Evolutionary conservation across 2,797 vertebrate genomes (phyloP), one percentile per base, ranked within the genome.

Genomic region (Chaenodraco wilsoni): DNA sequence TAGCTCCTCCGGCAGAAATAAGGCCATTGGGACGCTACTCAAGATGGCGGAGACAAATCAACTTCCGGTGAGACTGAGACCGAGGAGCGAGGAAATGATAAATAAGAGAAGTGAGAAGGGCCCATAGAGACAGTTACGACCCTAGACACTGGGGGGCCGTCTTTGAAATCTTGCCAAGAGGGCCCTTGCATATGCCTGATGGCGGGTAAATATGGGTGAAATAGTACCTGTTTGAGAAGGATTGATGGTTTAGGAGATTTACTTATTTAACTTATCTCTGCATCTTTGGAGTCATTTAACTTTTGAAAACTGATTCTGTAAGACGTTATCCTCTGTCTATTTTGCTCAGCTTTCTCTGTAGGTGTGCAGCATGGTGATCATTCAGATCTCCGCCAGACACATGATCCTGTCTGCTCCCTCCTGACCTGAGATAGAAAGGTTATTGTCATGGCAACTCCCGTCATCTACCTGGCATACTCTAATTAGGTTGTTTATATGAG

Each of bases 381-480:
- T 59, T 54, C 55, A 79, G 58, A 78, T 71, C 72, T 44, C n/a
- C 59, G 43, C 31, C 68, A 72, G 74, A 84, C 81, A 85, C 77
- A 65, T 72, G 80, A 86, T 73, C 75, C 27, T 13, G 15, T 65
- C 40, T 59, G 45, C 51, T 84, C 72, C 86, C 68, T 72, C 75
- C 58, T 79, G 76, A 79, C 71, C 71, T 51, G 40, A 50, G 60
- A 51, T 66, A 60, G 54, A 76, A 49, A 75, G 76, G 81, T 86
- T 60, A 62, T 50, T 56, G 69, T 45, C 72, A 79, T 77, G 76
- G 73, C 60, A 83, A 79, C 83, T 3, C 14, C 10, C 9, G 63
- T 69, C 58, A 56, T 66, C 64, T 68, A 54, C 15, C 17, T 61
- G 37, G 16, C 23, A 52, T 48, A 48, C 50, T 71, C 65, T 82